Base-by-base conservation (phyloP, 2,113 vertebrate genomes). In the Erinaceus europaeus region DNA sequence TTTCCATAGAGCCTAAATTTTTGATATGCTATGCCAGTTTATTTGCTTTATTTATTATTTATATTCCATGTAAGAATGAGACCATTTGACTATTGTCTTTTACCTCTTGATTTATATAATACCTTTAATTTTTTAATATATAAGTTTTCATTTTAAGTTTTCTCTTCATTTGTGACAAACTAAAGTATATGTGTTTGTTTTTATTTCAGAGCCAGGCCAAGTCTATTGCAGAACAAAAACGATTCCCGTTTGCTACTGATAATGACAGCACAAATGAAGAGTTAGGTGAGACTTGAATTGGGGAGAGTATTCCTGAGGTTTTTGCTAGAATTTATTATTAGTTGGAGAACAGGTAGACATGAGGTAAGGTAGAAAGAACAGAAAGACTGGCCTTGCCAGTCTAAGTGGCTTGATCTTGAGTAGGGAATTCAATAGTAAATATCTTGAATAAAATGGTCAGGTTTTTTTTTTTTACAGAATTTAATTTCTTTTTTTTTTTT, bases 231-330 rank as follows among this genome's bases (percentile, higher is more conserved):
- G 98, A 99, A 75, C 99, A 99, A 90, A 99, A 98, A 85, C 98
- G 98, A 94, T 98, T 99, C 95, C 99, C 99, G 2, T 99, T 99
- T 97, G 97, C 98, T 27, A 98, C 98, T 40, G 98, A 98, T 44
- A 98, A 98, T 92, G 97, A 97, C 88, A 98, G 97, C 96, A 99
- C 97, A 86, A 99, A 99, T 88, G 99, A 99, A 94, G 99, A 99
- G 85, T 94, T 99, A 11, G 99, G 99, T 99, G 95, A 97, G 98
- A 69, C 68, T 17, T 4, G 34, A 21, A 15, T 44, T 69, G 74
- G 27, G 74, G n/a, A 32, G 17, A 12, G 1, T 5, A 38, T 7
- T 10, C 20, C 25, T 4, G 23, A 9, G 14, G 9, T 67, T 12
- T n/a, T 32, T 42, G 21, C 34, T 71, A 40, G 29, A 42, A 29